A percentile compares a stretch with the other conserved stretches of the same genome.
Conservation (phyloP, 2,888 invertebrate genomes). For the Psylliodes chrysocephalus region DNA sequence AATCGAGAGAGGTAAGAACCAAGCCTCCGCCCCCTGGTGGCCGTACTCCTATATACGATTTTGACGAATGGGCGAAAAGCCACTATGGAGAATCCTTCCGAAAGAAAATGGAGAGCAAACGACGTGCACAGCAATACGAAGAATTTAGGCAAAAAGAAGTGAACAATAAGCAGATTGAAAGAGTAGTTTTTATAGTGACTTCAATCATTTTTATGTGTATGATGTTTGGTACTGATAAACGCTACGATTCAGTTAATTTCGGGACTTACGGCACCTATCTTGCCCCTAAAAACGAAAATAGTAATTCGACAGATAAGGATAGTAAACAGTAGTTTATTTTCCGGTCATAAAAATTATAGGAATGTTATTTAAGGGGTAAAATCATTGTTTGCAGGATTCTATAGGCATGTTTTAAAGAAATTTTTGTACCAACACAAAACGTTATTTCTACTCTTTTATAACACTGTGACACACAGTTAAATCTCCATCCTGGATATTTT, state of each 20-base stretch:
- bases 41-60: constrained; percentile 77
- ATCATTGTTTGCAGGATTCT: too few species aligned
- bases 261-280: background rate
- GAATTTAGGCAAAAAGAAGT: constrained; percentile 12
- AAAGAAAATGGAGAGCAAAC: constrained; percentile 50
- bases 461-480: too few species aligned
- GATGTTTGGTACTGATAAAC: constrained; percentile 8
- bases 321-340: background rate
- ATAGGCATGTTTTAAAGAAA: too few species aligned
- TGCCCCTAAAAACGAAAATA: background rate
- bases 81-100: constrained; percentile 67
- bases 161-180: constrained; percentile 32
- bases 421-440: too few species aligned
- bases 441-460: too few species aligned
- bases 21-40: constrained; percentile 70
- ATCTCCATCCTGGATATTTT: too few species aligned
- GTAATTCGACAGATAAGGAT: background rate
- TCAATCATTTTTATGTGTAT: constrained; percentile 28
- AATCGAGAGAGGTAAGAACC: constrained; percentile 68
- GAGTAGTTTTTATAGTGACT: constrained; percentile 30
- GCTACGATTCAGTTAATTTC: constrained; percentile 27
- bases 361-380: too few species aligned
- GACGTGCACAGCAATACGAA: constrained; percentile 32
- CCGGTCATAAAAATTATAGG: background rate
- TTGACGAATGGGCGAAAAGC: constrained; percentile 77